Conservation (phyloP, 2,888 invertebrate genomes). For the Cyrtodaria siliqua region DNA sequence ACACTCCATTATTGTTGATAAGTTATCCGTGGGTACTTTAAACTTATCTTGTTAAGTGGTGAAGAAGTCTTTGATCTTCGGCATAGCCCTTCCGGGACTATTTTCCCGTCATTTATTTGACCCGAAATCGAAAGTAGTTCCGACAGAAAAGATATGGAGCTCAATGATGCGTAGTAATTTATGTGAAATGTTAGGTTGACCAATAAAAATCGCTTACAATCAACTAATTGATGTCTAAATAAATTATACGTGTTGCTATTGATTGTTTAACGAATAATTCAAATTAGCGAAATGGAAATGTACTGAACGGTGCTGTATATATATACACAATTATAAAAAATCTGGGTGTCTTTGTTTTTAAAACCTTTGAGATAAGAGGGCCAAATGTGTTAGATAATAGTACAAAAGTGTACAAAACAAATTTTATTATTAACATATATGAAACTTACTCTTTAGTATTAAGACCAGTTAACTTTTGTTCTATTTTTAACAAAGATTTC, state of each 20-base stretch:
- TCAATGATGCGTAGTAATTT: constrained; percentile 41
- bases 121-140: constrained; percentile 18
- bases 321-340: no score
- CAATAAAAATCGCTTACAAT: constrained; percentile 30
- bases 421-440: no score
- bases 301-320: no score
- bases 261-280: no score
- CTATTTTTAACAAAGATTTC: no score
- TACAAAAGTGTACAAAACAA: no score
- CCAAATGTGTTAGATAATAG: no score
- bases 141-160: constrained; percentile 30
- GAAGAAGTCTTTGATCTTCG: constrained; percentile 9
- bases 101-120: not conserved
- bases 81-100: constrained; percentile 8
- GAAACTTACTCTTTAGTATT: no score
- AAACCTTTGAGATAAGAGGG: no score
- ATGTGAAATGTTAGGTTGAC: constrained; percentile 41
- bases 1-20: constrained; percentile 9
- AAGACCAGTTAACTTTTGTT: no score
- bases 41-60: not conserved
- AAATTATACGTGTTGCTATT: constrained; percentile 13
- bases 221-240: constrained; percentile 31
- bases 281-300: no score
- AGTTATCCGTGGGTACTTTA: constrained; percentile 20
- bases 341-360: no score